Evolutionary conservation across 92 coral and sea anemone genomes (phyloP), one percentile per base, ranked within the genome.

Genomic region (Porites rus): DNA sequence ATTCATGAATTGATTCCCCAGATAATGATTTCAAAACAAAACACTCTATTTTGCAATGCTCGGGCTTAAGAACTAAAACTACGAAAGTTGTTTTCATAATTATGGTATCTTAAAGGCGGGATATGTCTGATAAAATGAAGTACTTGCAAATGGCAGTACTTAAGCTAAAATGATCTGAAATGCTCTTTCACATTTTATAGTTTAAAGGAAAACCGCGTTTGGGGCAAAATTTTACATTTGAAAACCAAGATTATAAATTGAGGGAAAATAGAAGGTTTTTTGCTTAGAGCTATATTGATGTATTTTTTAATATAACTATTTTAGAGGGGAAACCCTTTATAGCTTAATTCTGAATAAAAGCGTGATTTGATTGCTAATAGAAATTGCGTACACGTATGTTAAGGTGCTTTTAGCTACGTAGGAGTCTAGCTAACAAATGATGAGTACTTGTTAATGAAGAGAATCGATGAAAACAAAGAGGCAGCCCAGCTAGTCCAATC

Each of bases 261-360:
- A 67, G 65, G 5, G 0, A 18, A 51, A 25, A n/a, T 51, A 54
- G 21, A 66, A 51, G 56, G 46, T 4, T 38, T 38, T 51, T 75
- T 10, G 84, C 84, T 79, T 13, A 20, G 53, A 75, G 84, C 84
- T 10, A 66, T 65, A 22, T 14, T 56, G 61, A 56, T 6, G 51
- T 14, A 65, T 17, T 38, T 28, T 38, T 38, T 80, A 80, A 68
- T 80, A 10, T 68, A 68, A 51, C 52, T 62, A 75, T 64, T 64
- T 64, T 10, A 14, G 11, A 59, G 38, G 1, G 53, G 20, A 60
- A 25, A 11, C 21, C 31, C 19, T 75, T 59, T 61, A 71, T 72
- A 72, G 73, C 8, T 83, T 65, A 20, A 10, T 8, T 51, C 54
- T 18, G 17, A 6, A 8, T 50, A 50, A 72, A 72, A 72, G 76